A percentile compares a stretch with the other conserved stretches of the same genome.
Evolutionary conservation across 2,113 vertebrate species (phyloP).

Genomic region (Phrynocephalus versicolor): DNA sequence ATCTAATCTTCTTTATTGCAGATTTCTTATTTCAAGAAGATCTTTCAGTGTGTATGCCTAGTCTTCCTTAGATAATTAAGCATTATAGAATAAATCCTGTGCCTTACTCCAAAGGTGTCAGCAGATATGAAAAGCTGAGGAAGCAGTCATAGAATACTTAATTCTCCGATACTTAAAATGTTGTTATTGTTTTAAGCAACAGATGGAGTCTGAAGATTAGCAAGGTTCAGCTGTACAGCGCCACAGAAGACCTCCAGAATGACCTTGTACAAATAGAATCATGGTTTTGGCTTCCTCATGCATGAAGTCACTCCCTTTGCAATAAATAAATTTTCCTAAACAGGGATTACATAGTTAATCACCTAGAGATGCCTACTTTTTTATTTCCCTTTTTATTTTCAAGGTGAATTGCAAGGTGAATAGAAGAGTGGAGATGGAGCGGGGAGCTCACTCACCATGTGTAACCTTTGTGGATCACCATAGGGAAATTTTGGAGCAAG

Average conservation of each 20-base stretch:
- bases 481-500: too few species aligned
- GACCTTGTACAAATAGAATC: not conserved
- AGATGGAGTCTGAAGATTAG: slow-evolving; percentile 1
- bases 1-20: slow-evolving; percentile 24
- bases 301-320: not conserved
- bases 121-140: not conserved
- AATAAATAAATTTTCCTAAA: not conserved
- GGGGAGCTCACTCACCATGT: not conserved
- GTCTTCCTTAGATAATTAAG: slow-evolving; percentile 17
- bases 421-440: not conserved
- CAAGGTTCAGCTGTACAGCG: not conserved
- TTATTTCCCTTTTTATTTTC: not conserved
- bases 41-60: not conserved
- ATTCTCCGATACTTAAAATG: not conserved
- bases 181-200: slow-evolving; percentile 1
- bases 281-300: not conserved
- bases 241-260: not conserved
- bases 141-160: not conserved
- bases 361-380: not conserved
- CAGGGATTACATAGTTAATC: not conserved
- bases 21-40: slow-evolving; percentile 18
- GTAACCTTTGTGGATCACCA: not conserved
- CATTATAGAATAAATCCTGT: not conserved
- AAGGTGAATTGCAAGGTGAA: too few species aligned
- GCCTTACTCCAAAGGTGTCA: not conserved